A percentile compares a stretch with the other conserved stretches of the same genome.
These are phyloP conservation scores for Sitophilus oryzae DNA, from an alignment of 1,140 invertebrate genomes.

Conservation along the genomic window DNA sequence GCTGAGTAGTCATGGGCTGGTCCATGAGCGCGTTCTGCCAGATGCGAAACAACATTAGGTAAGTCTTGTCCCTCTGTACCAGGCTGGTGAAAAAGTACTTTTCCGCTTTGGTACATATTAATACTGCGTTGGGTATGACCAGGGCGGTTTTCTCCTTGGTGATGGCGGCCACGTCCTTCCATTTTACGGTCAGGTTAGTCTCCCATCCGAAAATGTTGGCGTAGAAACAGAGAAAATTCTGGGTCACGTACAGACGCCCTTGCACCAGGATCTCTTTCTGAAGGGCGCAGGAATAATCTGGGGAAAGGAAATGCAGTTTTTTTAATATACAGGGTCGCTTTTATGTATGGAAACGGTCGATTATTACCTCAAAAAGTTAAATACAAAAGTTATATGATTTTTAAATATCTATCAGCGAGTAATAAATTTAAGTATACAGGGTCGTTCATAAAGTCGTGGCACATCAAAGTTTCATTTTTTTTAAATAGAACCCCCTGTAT, in stretches of 20 bases:
- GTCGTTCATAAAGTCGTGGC: no score
- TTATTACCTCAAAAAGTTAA: no score
- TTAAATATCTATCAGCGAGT: no score
- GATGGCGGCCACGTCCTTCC: conserved; percentile 85
- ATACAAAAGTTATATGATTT: no score
- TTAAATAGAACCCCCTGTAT: no score
- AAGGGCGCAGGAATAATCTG: conserved; percentile 94
- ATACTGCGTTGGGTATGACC: conserved; percentile 93
- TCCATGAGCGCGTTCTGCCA: conserved; percentile 94
- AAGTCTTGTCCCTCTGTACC: conserved; percentile 84
- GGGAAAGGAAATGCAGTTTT: conserved; percentile 29
- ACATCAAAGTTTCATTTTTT: no score
- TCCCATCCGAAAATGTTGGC: conserved; percentile 95
- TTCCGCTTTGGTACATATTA: conserved; percentile 75
- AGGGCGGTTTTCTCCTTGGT: conserved; percentile 90
- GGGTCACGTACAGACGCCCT: conserved; percentile 85
- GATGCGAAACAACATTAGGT: conserved; percentile 88
- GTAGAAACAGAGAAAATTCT: conserved; percentile 92
- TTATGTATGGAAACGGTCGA: no score
- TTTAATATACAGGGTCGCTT: no score
- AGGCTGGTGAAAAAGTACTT: conserved; percentile 93
- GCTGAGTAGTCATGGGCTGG: conserved; percentile 76
- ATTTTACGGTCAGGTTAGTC: conserved; percentile 71
- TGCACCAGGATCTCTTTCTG: conserved; percentile 91
- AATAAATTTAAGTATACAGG: no score